These are phyloP conservation scores for Tyria jacobaeae DNA, from an alignment of 2,888 invertebrate species.

Conservation along the genomic window DNA sequence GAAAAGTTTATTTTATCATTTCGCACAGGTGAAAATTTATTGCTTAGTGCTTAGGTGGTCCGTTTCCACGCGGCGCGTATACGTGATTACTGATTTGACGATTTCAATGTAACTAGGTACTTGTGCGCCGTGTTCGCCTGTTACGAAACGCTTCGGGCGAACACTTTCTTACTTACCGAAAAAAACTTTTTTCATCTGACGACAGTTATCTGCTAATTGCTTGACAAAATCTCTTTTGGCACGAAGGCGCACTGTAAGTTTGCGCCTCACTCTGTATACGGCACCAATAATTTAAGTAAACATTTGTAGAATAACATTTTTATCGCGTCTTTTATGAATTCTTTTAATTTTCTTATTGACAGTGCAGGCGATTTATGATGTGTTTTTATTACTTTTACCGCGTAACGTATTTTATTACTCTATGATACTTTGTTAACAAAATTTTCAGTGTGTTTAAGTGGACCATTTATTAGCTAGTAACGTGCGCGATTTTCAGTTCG, in stretches of 20 bases:
- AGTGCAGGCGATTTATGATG: slow-evolving; percentile 39
- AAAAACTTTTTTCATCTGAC: slow-evolving; percentile 70
- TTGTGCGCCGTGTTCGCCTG: slow-evolving; percentile 61
- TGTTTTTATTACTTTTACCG: slow-evolving; percentile 33
- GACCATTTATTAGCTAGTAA: slow-evolving; percentile 57
- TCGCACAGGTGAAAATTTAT: slow-evolving; percentile 69
- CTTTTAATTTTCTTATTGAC: slow-evolving; percentile 56
- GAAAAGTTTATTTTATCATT: slow-evolving; percentile 73
- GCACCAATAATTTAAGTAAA: slow-evolving; percentile 68
- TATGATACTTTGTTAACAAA: slow-evolving; percentile 61
- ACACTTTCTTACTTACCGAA: slow-evolving; percentile 69
- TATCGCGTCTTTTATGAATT: slow-evolving; percentile 58
- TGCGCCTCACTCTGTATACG: slow-evolving; percentile 54
- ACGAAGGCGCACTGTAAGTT: slow-evolving; percentile 59
- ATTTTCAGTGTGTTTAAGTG: slow-evolving; percentile 58
- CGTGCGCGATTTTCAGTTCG: slow-evolving; percentile 77
- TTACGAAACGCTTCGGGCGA: slow-evolving; percentile 75
- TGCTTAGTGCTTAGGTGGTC: slow-evolving; percentile 53
- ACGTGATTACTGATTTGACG: slow-evolving; percentile 67
- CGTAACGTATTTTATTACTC: slow-evolving; percentile 50
- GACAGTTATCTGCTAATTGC: slow-evolving; percentile 79
- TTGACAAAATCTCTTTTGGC: slow-evolving; percentile 74
- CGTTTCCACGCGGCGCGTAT: slow-evolving; percentile 62
- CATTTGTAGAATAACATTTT: slow-evolving; percentile 58
- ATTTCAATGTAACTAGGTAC: slow-evolving; percentile 74